Evolutionary conservation across 2,797 vertebrate species (phyloP).

Genomic region (Amazonetta brasiliensis): DNA sequence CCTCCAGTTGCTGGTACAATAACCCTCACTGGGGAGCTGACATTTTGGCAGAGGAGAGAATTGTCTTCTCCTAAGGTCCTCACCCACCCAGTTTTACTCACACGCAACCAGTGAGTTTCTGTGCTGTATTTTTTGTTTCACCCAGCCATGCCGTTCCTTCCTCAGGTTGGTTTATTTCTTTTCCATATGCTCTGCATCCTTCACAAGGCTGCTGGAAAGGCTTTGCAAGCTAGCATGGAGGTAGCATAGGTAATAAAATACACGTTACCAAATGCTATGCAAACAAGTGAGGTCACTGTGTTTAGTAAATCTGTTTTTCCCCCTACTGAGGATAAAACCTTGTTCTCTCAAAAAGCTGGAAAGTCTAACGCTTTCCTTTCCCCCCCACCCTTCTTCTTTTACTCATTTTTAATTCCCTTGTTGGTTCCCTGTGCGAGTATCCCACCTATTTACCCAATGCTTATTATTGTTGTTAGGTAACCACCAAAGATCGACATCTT

Average conservation of each 20-base stretch:
- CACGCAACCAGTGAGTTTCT: background rate
- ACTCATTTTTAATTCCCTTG: background rate
- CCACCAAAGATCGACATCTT: background rate
- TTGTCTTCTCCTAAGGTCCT: rapidly evolving
- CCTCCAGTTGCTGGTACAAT: background rate
- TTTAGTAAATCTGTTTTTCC: constrained; percentile 77
- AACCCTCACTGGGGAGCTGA: background rate
- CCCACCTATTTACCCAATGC: constrained; percentile 19
- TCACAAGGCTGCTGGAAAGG: constrained; percentile 57
- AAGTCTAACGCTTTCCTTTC: constrained; percentile 62
- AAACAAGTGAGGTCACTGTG: constrained; percentile 79
- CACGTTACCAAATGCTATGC: constrained; percentile 67
- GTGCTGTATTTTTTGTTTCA: background rate
- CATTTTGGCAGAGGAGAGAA: background rate
- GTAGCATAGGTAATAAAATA: constrained; percentile 73
- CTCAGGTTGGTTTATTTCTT: constrained; percentile 58
- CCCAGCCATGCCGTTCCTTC: constrained; percentile 53
- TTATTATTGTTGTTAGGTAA: constrained; percentile 46
- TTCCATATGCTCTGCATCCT: constrained; percentile 51
- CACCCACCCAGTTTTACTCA: background rate
- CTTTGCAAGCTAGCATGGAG: constrained; percentile 65
- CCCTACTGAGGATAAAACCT: constrained; percentile 65
- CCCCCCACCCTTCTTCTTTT: background rate
- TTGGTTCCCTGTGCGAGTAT: background rate
- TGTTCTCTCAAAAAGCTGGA: constrained; percentile 69